Evolutionary conservation across 2,113 vertebrate genomes (phyloP).

Genomic region (Cichladusa arquata): DNA sequence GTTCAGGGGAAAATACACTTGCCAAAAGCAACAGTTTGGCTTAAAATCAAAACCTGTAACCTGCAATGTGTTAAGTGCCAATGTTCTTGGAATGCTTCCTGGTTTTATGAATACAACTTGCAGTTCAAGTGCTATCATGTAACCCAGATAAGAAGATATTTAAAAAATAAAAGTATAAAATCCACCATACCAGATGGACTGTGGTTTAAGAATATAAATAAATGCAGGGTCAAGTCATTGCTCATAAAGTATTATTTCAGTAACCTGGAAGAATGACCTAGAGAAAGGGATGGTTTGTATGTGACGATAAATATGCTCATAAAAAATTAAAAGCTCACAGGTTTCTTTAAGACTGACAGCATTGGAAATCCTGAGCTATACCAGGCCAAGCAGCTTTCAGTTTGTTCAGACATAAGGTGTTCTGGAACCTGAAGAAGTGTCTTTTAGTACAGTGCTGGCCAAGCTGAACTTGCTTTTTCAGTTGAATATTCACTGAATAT

Average conservation of each 20-base stretch:
- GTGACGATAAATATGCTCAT: not conserved
- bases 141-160: not conserved
- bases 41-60: conserved; percentile 26
- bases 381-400: not conserved
- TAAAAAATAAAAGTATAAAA: conserved; percentile 18
- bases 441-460: not conserved
- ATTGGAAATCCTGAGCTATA: not conserved
- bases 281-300: not conserved
- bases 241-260: not conserved
- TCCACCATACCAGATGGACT: not conserved
- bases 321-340: not conserved
- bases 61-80: not conserved
- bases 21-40: conserved; percentile 40
- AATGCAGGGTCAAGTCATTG: not conserved
- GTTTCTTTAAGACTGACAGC: not conserved
- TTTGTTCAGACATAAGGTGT: not conserved
- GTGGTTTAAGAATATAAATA: not conserved
- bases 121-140: conserved; percentile 1
- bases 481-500: not conserved
- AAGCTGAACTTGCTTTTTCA: not conserved
- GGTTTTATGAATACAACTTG: not conserved
- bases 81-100: conserved; percentile 38
- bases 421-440: not conserved
- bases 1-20: not conserved
- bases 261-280: not conserved